These are phyloP conservation scores for Pyrgilauda ruficollis DNA, from an alignment of 2,113 vertebrate genomes.

Conservation along the genomic window DNA sequence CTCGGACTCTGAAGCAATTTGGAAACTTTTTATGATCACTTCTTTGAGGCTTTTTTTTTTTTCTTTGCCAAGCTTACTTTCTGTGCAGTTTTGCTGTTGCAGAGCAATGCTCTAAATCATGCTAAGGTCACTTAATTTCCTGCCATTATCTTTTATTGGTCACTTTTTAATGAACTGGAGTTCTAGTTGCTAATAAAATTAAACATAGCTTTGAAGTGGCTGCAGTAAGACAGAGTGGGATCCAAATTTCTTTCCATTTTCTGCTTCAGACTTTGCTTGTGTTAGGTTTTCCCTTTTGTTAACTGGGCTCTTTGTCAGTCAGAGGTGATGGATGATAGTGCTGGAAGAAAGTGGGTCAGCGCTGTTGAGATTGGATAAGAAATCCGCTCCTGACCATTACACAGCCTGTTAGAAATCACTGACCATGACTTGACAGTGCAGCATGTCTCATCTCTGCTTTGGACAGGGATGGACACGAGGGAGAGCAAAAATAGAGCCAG, in stretches of 20 bases:
- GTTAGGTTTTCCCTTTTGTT: neutral
- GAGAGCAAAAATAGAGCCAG: neutral
- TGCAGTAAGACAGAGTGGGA: neutral
- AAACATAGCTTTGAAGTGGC: conserved; percentile 18
- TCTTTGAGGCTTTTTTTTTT: neutral
- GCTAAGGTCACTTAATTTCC: conserved; percentile 49
- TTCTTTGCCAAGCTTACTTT: neutral
- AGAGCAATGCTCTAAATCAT: conserved; percentile 10
- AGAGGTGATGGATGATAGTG: neutral
- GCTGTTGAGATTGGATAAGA: conserved; percentile 2
- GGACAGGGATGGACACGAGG: neutral
- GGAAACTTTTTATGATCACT: neutral
- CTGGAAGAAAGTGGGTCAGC: conserved; percentile 39
- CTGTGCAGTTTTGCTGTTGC: neutral
- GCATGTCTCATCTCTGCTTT: neutral
- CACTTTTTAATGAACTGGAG: conserved; percentile 44
- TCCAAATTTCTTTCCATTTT: neutral
- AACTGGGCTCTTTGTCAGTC: neutral
- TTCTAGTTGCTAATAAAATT: conserved; percentile 44
- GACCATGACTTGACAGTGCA: neutral
- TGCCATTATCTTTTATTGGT: conserved; percentile 51
- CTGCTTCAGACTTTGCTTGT: neutral
- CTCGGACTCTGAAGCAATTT: neutral
- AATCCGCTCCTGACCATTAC: conserved; percentile 26
- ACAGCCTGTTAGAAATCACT: conserved; percentile 27